Evolutionary conservation across 2,888 invertebrate genomes (phyloP).

Genomic region (Linhomoeus sp.): DNA sequence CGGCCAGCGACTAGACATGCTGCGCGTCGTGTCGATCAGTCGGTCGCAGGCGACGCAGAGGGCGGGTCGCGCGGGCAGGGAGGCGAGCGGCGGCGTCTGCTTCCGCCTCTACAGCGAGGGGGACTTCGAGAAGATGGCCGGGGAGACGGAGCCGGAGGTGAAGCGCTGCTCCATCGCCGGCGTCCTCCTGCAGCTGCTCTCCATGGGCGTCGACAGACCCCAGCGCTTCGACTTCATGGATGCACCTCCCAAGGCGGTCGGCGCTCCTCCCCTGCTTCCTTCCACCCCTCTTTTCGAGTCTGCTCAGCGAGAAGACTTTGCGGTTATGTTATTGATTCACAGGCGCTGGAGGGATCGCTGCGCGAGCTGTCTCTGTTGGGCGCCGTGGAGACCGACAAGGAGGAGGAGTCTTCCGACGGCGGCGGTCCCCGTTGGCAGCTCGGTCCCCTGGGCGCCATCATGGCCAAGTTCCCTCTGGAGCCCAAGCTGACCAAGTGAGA

Average conservation of each 20-base stretch:
- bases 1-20: conserved; percentile 38
- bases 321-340: not conserved
- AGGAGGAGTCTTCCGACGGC: not conserved
- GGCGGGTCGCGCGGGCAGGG: conserved; percentile 34
- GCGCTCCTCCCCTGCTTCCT: no score
- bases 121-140: conserved; percentile 50
- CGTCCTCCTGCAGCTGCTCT: conserved; percentile 59
- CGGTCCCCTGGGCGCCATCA: not conserved
- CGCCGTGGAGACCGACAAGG: no score
- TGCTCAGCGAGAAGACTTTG: no score
- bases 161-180: conserved; percentile 29
- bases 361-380: not conserved
- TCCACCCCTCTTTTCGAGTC: no score
- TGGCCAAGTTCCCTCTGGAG: not conserved
- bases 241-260: not conserved
- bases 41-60: conserved; percentile 73
- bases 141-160: conserved; percentile 66
- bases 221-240: not conserved
- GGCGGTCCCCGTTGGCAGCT: not conserved
- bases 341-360: not conserved
- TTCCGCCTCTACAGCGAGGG: conserved; percentile 63
- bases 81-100: conserved; percentile 42
- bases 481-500: not conserved
- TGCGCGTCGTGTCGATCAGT: conserved; percentile 61
- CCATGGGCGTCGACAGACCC: conserved; percentile 51